Conservation (phyloP, 2,797 vertebrate species). For the Lepus oiostolus region DNA sequence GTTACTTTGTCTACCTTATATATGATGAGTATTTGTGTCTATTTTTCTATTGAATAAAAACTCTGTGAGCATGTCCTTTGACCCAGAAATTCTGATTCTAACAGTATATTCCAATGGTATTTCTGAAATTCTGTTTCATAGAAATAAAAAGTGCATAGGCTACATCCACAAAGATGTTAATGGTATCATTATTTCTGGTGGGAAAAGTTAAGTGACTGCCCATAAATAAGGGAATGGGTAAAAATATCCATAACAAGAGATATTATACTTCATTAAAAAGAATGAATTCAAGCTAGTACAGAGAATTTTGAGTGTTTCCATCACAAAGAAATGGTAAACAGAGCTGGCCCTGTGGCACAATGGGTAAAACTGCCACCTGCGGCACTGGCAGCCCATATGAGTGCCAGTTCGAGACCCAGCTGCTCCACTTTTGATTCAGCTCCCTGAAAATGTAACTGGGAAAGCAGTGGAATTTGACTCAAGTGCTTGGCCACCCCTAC, state of each 20-base stretch:
- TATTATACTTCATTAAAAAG: too few relatives aligned
- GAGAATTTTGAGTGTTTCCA: too few relatives aligned
- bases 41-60: slow-evolving; percentile 9
- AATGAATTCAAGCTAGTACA: too few relatives aligned
- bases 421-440: too few relatives aligned
- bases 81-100: neutral
- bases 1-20: neutral
- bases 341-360: too few relatives aligned
- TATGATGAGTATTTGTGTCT: neutral
- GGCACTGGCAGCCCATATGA: too few relatives aligned
- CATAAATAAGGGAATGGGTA: neutral
- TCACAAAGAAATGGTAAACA: too few relatives aligned
- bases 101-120: neutral
- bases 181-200: neutral
- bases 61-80: neutral
- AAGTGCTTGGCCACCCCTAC: too few relatives aligned
- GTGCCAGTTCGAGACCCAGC: too few relatives aligned
- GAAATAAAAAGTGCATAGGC: neutral
- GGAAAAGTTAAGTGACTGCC: neutral
- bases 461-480: too few relatives aligned
- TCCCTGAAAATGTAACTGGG: too few relatives aligned
- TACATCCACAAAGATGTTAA: neutral
- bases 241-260: neutral
- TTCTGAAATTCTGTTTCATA: neutral
- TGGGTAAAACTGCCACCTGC: too few relatives aligned